phyloP scores from a whole-genome alignment of 1,140 invertebrate species.

The Neodiprion pinetum region DNA sequence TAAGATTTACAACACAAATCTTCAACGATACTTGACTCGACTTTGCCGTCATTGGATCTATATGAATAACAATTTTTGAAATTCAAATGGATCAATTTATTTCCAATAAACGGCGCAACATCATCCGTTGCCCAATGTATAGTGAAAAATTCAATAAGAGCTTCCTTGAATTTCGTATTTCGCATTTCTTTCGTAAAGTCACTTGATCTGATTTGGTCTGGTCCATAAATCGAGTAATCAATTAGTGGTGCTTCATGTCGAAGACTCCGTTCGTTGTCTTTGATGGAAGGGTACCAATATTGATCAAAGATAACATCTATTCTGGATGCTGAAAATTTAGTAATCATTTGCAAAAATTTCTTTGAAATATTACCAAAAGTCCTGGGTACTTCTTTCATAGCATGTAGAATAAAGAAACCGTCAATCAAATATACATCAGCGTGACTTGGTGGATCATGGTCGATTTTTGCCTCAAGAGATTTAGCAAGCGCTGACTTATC shows the following conservation, averaged over 20 bases:
- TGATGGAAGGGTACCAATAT: conserved; percentile 17
- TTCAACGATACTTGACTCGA: conserved; percentile 23
- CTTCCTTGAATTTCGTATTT: conserved; percentile 42
- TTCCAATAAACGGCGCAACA: conserved; percentile 31
- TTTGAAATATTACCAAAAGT: conserved; percentile 17
- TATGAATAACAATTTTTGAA: conserved; percentile 21
- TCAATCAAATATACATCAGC: conserved; percentile 41
- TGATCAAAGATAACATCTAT: conserved; percentile 14
- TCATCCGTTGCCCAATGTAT: conserved; percentile 37
- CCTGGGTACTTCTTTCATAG: conserved; percentile 40
- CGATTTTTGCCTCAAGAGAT: conserved; percentile 33
- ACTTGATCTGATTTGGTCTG: conserved; percentile 28
- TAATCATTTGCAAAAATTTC: conserved; percentile 38
- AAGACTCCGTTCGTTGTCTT: conserved; percentile 30
- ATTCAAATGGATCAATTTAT: conserved; percentile 22
- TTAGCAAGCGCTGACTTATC: conserved; percentile 41
- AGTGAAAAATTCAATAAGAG: conserved; percentile 42
- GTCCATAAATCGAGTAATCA: conserved; percentile 32
- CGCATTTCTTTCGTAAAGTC: conserved; percentile 40
- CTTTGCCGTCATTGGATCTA: background rate
- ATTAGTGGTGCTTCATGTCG: conserved; percentile 30
- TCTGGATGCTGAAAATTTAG: conserved; percentile 11
- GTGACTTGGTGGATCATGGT: conserved; percentile 24
- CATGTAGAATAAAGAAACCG: conserved; percentile 45
- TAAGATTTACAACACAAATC: conserved; percentile 37